Conservation (phyloP, 2,888 invertebrate genomes). For the Drosophila dives region DNA sequence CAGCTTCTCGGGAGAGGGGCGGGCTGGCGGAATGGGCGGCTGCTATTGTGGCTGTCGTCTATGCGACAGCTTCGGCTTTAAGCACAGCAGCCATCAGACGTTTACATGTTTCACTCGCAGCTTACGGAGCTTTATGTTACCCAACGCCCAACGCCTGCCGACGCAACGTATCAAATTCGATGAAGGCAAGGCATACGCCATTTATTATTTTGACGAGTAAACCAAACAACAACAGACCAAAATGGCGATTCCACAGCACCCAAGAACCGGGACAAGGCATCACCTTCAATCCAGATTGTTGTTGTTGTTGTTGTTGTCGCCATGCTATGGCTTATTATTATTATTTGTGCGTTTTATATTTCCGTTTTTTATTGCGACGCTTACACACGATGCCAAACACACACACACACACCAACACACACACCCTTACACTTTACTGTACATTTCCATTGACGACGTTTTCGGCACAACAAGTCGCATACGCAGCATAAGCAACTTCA, state of each 20-base stretch:
- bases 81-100: slow-evolving; percentile 40
- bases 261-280: slow-evolving; percentile 13
- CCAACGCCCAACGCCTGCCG: slow-evolving; percentile 35
- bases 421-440: slow-evolving; percentile 10
- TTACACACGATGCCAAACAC: slow-evolving; percentile 26
- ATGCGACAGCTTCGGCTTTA: slow-evolving; percentile 44
- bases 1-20: slow-evolving; percentile 6
- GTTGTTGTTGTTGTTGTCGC: slow-evolving; percentile 32
- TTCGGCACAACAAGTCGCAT: slow-evolving; percentile 61
- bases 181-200: slow-evolving; percentile 62
- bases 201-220: slow-evolving; percentile 76
- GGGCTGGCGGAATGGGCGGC: neutral
- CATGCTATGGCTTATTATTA: slow-evolving; percentile 71
- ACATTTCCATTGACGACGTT: slow-evolving; percentile 59
- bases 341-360: slow-evolving; percentile 78
- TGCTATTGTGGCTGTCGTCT: slow-evolving; percentile 34
- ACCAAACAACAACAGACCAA: slow-evolving; percentile 38
- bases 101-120: slow-evolving; percentile 60
- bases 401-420: slow-evolving; percentile 10
- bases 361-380: slow-evolving; percentile 75
- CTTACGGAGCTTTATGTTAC: slow-evolving; percentile 59
- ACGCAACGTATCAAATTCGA: slow-evolving; percentile 69
- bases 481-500: slow-evolving; percentile 67
- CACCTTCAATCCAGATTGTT: slow-evolving; percentile 58
- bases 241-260: slow-evolving; percentile 16